Base-by-base conservation (phyloP, 2,113 vertebrate species). In the Paramisgurnus dabryanus region DNA sequence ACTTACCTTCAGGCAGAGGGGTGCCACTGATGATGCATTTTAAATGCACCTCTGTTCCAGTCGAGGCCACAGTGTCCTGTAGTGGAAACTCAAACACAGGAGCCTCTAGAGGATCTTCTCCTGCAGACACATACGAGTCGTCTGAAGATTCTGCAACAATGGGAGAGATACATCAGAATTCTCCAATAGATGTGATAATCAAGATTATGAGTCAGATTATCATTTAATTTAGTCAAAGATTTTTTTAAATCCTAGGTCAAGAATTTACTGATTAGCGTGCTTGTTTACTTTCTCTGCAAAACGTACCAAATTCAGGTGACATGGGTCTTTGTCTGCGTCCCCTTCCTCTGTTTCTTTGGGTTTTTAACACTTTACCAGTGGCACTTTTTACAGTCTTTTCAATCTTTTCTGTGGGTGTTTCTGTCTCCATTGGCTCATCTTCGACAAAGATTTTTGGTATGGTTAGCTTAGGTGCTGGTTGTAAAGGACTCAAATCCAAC, bases 91-190 rank as follows among this genome's bases (percentile, higher is more conserved):
- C 97, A 90, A 99, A 99, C 74, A 97, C n/a, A 0, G 98, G 98
- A 0, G 94, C 94, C 87, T 99, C 98, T 89, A 96, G 87, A 1
- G 96, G 96, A 58, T 99, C 98, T 84, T 99, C 98, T 80, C 91
- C 98, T 18, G 97, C 97, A 11, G 98, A 99, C 78, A 98, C 94
- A 0, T 98, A 99, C 18, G 97, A 99, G 85, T 98, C 98, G 0
- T 98, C 98, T 0, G 98, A 99, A 41, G 98, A 99, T 89, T 98
- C 97, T 98, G 91, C 60, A 68, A 71, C 13, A 43, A 61, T 8
- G 55, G 18, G 69, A 39, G 63, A 43, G 27, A 55, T 10, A 22
- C 34, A 53, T 17, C n/a, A 73, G 55, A 45, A 39, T 34, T 34
- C 12, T 53, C 22, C 50, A 69, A 15, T 3, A 34, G 27, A 34